Percentiles rank a stretch among this genome's conserved stretches.
Evolutionary conservation across 2,113 vertebrate species (phyloP).

Genomic region (Poicephalus meyeri): DNA sequence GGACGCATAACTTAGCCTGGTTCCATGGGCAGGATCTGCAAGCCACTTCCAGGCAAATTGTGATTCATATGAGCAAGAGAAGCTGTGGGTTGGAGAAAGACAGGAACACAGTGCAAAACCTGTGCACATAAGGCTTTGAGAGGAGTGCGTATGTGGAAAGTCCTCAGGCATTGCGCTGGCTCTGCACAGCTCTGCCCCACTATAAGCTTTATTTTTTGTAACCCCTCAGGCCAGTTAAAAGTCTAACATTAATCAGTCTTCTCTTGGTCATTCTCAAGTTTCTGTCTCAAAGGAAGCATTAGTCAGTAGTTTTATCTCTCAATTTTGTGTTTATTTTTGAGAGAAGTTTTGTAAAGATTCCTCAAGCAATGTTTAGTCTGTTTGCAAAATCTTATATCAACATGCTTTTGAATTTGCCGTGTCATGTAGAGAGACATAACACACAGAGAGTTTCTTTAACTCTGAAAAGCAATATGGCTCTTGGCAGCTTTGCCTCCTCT

Average conservation of each 20-base stretch:
- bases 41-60: background rate
- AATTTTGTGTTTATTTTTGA: conserved; percentile 53
- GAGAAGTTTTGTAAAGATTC: conserved; percentile 50
- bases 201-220: background rate
- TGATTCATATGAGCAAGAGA: accelerated
- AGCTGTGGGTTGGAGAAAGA: background rate
- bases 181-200: background rate
- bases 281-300: conserved; percentile 38
- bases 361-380: conserved; percentile 69
- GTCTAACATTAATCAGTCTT: background rate
- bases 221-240: background rate
- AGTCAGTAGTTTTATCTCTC: conserved; percentile 36
- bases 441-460: background rate
- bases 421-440: conserved; percentile 35
- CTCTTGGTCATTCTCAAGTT: conserved; percentile 23
- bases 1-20: background rate
- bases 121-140: background rate
- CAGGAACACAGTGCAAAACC: background rate
- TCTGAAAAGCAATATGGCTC: conserved; percentile 53
- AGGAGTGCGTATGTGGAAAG: background rate
- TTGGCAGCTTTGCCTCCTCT: conserved; percentile 38
- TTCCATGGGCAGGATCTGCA: background rate
- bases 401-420: conserved; percentile 20
- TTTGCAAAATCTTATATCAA: conserved; percentile 61
- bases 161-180: background rate